These are phyloP conservation scores for Parascotia fuliginaria DNA, from an alignment of 2,888 invertebrate genomes.

Conservation along the genomic window DNA sequence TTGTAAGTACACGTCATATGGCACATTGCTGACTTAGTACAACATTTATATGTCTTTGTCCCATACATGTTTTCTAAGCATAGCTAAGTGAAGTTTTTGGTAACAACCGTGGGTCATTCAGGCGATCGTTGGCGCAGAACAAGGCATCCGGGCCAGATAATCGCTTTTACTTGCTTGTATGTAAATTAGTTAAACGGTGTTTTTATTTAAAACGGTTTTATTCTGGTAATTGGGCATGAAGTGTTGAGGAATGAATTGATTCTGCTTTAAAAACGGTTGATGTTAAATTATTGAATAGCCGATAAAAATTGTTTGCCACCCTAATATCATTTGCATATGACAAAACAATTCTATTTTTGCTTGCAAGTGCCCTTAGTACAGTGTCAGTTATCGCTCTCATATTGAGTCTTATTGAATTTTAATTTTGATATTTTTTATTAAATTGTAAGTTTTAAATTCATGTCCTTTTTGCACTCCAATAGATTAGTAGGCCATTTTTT, in stretches of 20 bases:
- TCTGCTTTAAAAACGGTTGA: slow-evolving; percentile 42
- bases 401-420: too few relatives aligned
- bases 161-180: slow-evolving; percentile 60
- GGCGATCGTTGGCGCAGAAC: slow-evolving; percentile 40
- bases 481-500: too few relatives aligned
- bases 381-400: too few relatives aligned
- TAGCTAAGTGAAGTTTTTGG: slow-evolving; percentile 22
- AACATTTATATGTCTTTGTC: slow-evolving; percentile 6
- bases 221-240: slow-evolving; percentile 77
- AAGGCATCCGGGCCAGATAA: slow-evolving; percentile 53
- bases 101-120: slow-evolving; percentile 35
- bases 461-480: too few relatives aligned
- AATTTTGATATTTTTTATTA: too few relatives aligned
- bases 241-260: slow-evolving; percentile 53
- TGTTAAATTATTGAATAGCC: slow-evolving; percentile 20
- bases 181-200: slow-evolving; percentile 76
- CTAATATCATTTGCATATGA: too few relatives aligned
- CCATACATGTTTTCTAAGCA: slow-evolving; percentile 15
- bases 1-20: too few relatives aligned
- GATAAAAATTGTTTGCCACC: too few relatives aligned
- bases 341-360: too few relatives aligned
- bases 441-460: too few relatives aligned
- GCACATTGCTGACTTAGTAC: slow-evolving; percentile 38
- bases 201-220: slow-evolving; percentile 67
- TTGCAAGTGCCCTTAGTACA: too few relatives aligned